Percentiles rank a stretch among this genome's conserved stretches.
Conservation (phyloP, 1,140 invertebrate species). For the Drosophila aff. region DNA sequence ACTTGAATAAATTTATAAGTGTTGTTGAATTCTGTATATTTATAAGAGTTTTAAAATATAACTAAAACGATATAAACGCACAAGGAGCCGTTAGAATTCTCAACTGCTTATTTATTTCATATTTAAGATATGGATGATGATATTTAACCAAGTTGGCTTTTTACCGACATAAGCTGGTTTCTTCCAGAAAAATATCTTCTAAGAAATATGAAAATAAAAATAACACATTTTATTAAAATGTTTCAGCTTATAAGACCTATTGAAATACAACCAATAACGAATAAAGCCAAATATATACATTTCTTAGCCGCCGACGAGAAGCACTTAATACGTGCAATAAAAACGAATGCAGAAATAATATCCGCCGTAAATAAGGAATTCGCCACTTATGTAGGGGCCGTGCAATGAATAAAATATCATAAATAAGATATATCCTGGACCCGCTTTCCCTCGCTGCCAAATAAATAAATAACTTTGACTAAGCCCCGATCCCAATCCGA, state of each 20-base stretch:
- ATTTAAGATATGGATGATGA: too few relatives aligned
- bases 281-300: neutral
- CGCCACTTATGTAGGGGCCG: constrained; percentile 18
- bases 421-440: constrained; percentile 21
- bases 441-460: neutral
- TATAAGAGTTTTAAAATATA: too few relatives aligned
- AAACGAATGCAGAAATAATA: constrained; percentile 14
- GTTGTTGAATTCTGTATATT: too few relatives aligned
- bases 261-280: constrained; percentile 1
- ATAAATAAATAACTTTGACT: constrained; percentile 41
- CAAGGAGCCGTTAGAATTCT: too few relatives aligned
- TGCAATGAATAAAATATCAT: constrained; percentile 43
- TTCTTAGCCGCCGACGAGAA: neutral
- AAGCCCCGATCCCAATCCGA: neutral
- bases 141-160: too few relatives aligned
- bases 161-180: too few relatives aligned
- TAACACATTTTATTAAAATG: neutral
- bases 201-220: neutral
- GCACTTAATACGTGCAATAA: constrained; percentile 20
- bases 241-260: neutral
- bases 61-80: too few relatives aligned
- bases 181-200: neutral
- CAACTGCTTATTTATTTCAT: too few relatives aligned
- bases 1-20: too few relatives aligned
- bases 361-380: constrained; percentile 38